These are phyloP conservation scores for Caenorhabditis becei DNA, from an alignment of 2,888 invertebrate genomes.

Conservation along the genomic window DNA sequence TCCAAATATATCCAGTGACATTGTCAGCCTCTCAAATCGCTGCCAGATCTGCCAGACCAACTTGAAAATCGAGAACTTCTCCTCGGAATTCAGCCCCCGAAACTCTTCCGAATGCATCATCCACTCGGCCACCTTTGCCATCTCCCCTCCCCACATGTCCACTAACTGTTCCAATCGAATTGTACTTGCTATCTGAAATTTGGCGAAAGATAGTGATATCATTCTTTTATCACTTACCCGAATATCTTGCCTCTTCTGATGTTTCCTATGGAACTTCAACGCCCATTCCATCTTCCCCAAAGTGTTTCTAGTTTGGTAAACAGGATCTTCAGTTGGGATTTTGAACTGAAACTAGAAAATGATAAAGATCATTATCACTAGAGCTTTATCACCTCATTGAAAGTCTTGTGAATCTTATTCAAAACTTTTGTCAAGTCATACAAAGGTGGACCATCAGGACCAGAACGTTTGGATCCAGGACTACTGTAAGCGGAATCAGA, in stretches of 20 bases:
- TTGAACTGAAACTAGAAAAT: no score
- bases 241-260: conserved; percentile 41
- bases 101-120: conserved; percentile 67
- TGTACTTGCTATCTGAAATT: conserved; percentile 31
- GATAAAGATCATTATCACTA: no score
- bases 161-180: conserved; percentile 44
- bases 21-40: conserved; percentile 58
- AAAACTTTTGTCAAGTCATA: conserved; percentile 44
- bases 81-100: conserved; percentile 52
- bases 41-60: conserved; percentile 58
- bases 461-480: conserved; percentile 28
- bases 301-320: conserved; percentile 19
- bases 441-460: conserved; percentile 36
- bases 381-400: conserved; percentile 38
- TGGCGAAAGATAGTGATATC: not conserved
- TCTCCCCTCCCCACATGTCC: conserved; percentile 47
- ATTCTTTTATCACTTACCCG: conserved; percentile 14
- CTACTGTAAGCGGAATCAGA: conserved; percentile 9
- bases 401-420: conserved; percentile 38
- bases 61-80: conserved; percentile 65
- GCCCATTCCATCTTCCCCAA: conserved; percentile 60
- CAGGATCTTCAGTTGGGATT: conserved; percentile 40
- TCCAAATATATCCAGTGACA: conserved; percentile 62
- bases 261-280: conserved; percentile 30
- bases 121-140: conserved; percentile 60